phyloP scores from a whole-genome alignment of 2,113 vertebrate genomes.

The Serinus canaria region DNA sequence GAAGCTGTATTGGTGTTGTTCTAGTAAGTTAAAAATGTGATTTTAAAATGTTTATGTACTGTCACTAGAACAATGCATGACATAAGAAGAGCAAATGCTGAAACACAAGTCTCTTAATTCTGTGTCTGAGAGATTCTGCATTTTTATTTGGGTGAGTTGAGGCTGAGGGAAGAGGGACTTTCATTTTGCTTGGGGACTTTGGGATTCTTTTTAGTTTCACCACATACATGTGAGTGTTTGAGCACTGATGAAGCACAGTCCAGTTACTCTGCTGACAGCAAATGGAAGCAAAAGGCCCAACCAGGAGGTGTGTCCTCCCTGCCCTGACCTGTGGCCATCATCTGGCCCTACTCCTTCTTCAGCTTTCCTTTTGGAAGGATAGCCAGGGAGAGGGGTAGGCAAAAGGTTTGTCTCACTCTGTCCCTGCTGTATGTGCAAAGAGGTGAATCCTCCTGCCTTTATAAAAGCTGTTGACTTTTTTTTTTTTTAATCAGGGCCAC shows the following conservation, averaged over 20 bases:
- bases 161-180: background rate
- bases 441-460: background rate
- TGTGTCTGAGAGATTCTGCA: background rate
- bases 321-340: background rate
- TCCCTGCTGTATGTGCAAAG: background rate
- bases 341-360: background rate
- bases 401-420: background rate
- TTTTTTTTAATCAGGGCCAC: too few species aligned
- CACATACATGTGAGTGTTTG: fast-evolving
- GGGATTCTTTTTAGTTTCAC: background rate
- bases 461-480: background rate
- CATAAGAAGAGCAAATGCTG: background rate
- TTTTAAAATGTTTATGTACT: background rate
- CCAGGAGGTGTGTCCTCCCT: background rate
- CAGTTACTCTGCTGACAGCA: background rate
- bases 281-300: background rate
- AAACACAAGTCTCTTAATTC: background rate
- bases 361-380: fast-evolving
- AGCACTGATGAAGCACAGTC: background rate
- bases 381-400: background rate
- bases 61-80: background rate
- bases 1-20: background rate
- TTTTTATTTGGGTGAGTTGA: background rate
- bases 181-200: background rate
- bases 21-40: background rate